Evolutionary conservation across 1,140 invertebrate species (phyloP), one percentile per base, ranked within the genome.

Genomic region (Bombus fervidus): DNA sequence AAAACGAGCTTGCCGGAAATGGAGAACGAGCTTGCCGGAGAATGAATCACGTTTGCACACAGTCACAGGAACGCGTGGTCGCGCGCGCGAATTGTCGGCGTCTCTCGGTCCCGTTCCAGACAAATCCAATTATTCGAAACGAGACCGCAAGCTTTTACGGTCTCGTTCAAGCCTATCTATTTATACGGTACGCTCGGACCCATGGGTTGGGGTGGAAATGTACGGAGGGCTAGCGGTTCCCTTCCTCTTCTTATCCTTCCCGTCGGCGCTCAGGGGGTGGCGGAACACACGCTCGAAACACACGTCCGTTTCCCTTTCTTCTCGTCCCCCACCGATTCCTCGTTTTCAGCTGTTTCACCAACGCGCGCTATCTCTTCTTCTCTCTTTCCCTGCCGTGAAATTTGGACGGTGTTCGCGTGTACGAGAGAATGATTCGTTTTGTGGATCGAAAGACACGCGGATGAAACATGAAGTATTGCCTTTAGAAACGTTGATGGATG

Each of bases 111-210:
- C 87, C 90, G 89, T 93, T 92, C 85, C 90, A 89, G 87, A 91
- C 91, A 94, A 93, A 94, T 93, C 93, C 93, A 94, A 94, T 94
- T 94, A 94, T 94, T 94, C 92, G 93, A 93, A 93, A 94, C 92
- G 92, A 94, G 93, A 94, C 93, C 93, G 91, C 92, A 90, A 93
- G 92, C 93, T 93, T 93, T 94, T 93, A 93, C 91, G 92, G 93
- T 92, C 91, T 92, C 91, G 90, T 93, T 93, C 93, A 91, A 91
- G 87, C 89, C 89, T 90, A 87, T 89, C 91, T 93, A 92, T 94
- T 93, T 93, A 92, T 92, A 93, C 88, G 91, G 86, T 74, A 81
- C 73, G 68, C 68, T 68, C 62, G 75, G 85, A 83, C 68, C 47
- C n/a, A 37, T 68, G 72, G 43, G 76, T 39, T 47, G 62, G 62